Conservation (phyloP, 2,888 invertebrate genomes). For the Drosophila colorata region DNA sequence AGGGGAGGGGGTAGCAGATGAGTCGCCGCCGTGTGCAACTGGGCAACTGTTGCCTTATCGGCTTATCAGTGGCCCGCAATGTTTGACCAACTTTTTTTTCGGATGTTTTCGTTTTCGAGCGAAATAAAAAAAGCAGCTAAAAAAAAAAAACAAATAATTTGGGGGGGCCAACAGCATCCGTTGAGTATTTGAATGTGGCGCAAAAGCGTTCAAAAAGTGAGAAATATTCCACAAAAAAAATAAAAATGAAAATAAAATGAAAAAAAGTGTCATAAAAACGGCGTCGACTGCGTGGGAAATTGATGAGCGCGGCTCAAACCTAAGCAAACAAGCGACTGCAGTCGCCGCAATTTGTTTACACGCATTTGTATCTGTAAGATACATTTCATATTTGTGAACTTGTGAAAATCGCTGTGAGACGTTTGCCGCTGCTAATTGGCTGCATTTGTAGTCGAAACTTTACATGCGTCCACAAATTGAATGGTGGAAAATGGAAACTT, state of each 20-base stretch:
- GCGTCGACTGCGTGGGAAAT: slow-evolving; percentile 64
- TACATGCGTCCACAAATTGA: slow-evolving; percentile 68
- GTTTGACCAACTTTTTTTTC: slow-evolving; percentile 61
- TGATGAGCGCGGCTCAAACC: slow-evolving; percentile 62
- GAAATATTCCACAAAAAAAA: slow-evolving; percentile 32
- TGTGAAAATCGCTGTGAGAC: slow-evolving; percentile 69
- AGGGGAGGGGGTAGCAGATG: slow-evolving; percentile 1
- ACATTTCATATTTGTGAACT: slow-evolving; percentile 71
- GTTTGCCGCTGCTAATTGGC: slow-evolving; percentile 70
- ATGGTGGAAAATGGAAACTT: slow-evolving; percentile 30
- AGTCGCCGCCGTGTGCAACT: slow-evolving; percentile 17
- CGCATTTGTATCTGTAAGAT: slow-evolving; percentile 54
- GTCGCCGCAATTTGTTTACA: slow-evolving; percentile 25
- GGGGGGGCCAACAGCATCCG: slow-evolving; percentile 54
- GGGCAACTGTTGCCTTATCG: slow-evolving; percentile 66
- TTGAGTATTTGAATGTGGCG: slow-evolving; percentile 56
- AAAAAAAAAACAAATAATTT: too few relatives aligned
- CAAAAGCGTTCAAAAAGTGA: slow-evolving; percentile 52
- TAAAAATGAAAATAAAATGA: slow-evolving; percentile 9
- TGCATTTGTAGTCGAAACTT: slow-evolving; percentile 69
- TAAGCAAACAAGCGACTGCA: slow-evolving; percentile 54
- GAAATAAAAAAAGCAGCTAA: slow-evolving; percentile 21
- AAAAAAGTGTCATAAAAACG: slow-evolving; percentile 64
- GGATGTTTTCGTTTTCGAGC: slow-evolving; percentile 44
- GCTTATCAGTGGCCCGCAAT: slow-evolving; percentile 60